A percentile compares a stretch with the other conserved stretches of the same genome.
phyloP scores from a whole-genome alignment of 2,888 invertebrate genomes.

The Listrodromus nycthemerus region DNA sequence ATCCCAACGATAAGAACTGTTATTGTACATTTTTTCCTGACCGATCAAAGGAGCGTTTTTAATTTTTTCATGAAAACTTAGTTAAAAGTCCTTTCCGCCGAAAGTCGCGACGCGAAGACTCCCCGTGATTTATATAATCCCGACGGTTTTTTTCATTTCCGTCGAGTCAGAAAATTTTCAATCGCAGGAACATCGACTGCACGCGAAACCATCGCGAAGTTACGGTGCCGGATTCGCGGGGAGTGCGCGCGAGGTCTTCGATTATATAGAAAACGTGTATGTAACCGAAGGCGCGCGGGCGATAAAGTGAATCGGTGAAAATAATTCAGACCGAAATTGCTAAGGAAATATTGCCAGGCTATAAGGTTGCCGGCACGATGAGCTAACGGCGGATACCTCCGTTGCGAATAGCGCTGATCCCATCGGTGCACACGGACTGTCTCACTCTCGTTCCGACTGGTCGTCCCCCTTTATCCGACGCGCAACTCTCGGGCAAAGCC shows the following conservation, averaged over 20 bases:
- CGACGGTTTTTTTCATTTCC: slow-evolving; percentile 12
- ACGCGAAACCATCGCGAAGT: slow-evolving; percentile 53
- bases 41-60: no score
- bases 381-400: slow-evolving; percentile 51
- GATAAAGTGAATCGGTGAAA: slow-evolving; percentile 81
- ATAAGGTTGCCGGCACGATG: slow-evolving; percentile 76
- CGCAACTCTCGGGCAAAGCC: slow-evolving; percentile 76
- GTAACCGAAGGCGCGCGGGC: slow-evolving; percentile 73
- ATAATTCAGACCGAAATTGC: slow-evolving; percentile 82
- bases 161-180: slow-evolving; percentile 35
- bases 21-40: no score
- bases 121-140: neutral
- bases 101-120: neutral
- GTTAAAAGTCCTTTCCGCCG: neutral
- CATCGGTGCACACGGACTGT: slow-evolving; percentile 38
- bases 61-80: neutral
- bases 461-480: slow-evolving; percentile 57
- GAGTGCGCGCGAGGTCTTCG: slow-evolving; percentile 48
- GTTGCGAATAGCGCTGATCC: slow-evolving; percentile 42
- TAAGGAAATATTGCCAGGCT: slow-evolving; percentile 77
- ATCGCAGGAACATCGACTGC: slow-evolving; percentile 54
- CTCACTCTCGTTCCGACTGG: slow-evolving; percentile 15
- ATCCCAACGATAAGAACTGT: no score
- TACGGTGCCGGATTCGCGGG: slow-evolving; percentile 52
- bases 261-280: slow-evolving; percentile 46